Percentiles rank a stretch among this genome's conserved stretches.
These are phyloP conservation scores for Ectemnius continuus DNA, from an alignment of 2,888 invertebrate genomes.

Conservation along the genomic window DNA sequence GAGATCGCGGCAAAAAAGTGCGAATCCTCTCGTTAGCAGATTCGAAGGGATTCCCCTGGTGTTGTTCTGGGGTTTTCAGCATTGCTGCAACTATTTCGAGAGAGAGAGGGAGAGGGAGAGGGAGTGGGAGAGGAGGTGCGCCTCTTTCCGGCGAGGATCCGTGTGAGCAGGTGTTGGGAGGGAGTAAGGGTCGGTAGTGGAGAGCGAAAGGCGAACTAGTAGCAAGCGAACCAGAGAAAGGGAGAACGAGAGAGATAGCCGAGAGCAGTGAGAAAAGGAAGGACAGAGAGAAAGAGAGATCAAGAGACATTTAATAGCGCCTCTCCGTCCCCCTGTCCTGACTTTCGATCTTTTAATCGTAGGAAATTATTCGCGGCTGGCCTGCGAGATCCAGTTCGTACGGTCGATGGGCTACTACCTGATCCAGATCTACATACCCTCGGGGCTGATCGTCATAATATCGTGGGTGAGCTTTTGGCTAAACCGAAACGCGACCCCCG, in stretches of 20 bases:
- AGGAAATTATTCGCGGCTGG: constrained; percentile 98
- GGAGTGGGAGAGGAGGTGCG: constrained; percentile 12
- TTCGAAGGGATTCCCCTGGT: no score
- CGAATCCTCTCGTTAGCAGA: no score
- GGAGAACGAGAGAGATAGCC: constrained; percentile 30
- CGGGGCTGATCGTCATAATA: constrained; percentile 97
- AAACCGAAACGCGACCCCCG: constrained; percentile 96
- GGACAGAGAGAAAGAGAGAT: constrained; percentile 36
- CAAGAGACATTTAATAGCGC: constrained; percentile 61
- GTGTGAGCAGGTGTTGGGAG: constrained; percentile 13
- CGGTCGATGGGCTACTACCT: constrained; percentile 99
- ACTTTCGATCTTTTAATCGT: constrained; percentile 75
- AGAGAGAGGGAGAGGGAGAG: background rate
- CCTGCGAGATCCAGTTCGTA: constrained; percentile 97
- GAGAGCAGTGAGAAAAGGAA: constrained; percentile 24
- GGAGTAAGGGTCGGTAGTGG: constrained; percentile 17
- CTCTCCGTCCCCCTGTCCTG: constrained; percentile 63
- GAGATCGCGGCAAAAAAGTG: no score
- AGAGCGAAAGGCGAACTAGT: constrained; percentile 16
- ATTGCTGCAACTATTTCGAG: background rate
- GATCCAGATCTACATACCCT: constrained; percentile 98
- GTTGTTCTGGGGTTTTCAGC: no score
- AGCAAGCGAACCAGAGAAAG: constrained; percentile 19
- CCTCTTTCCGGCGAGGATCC: constrained; percentile 25
- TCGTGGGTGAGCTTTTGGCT: constrained; percentile 99